phyloP scores from a whole-genome alignment of 2,797 vertebrate species.

The Cercopithecus diana region DNA sequence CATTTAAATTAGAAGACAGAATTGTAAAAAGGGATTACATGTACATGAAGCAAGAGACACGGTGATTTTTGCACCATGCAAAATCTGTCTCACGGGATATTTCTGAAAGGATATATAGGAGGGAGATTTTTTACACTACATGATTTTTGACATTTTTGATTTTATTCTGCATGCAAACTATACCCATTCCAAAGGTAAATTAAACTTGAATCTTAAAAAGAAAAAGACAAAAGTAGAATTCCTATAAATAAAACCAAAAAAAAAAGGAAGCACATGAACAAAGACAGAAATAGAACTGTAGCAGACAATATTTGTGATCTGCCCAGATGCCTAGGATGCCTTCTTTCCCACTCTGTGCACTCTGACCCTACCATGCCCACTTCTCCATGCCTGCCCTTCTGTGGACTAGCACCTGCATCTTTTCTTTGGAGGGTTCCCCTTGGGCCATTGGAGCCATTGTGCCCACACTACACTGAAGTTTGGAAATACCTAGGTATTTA shows the following conservation, averaged over 20 bases:
- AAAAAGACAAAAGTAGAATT: neutral
- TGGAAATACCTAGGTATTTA: neutral
- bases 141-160: neutral
- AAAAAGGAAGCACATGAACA: neutral
- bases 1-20: constrained; percentile 79
- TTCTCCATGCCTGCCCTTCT: neutral
- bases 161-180: neutral
- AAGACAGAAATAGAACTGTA: neutral
- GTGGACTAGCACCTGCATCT: fast-evolving
- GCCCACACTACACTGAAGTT: neutral
- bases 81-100: neutral
- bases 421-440: fast-evolving
- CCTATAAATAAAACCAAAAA: neutral
- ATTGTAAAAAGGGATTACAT: constrained; percentile 74
- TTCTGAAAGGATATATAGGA: neutral
- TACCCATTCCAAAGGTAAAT: neutral
- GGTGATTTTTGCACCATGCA: neutral
- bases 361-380: fast-evolving
- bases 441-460: neutral
- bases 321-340: neutral
- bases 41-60: constrained; percentile 63
- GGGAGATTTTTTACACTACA: neutral
- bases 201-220: neutral
- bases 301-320: neutral
- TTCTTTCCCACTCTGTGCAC: neutral